Conservation (phyloP, 2,797 vertebrate species). For the Valencia hispanica region DNA sequence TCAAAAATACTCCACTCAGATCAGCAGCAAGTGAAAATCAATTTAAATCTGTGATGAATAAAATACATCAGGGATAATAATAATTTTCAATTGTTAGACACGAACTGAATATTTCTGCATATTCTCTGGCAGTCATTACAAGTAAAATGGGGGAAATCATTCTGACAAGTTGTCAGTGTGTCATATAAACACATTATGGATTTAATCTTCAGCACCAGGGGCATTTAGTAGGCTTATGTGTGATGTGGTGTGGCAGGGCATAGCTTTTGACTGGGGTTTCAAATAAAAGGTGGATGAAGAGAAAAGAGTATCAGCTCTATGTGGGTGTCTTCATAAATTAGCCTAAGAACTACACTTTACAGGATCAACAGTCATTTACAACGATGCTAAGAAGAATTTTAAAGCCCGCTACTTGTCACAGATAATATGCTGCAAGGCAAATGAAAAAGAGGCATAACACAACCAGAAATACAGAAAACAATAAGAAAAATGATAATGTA, state of each 20-base stretch:
- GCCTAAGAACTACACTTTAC: slow-evolving; percentile 71
- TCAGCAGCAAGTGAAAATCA: slow-evolving; percentile 66
- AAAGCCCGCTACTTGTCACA: slow-evolving; percentile 62
- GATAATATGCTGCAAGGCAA: slow-evolving; percentile 41
- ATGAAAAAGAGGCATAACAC: slow-evolving; percentile 48
- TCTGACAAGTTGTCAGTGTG: slow-evolving; percentile 70
- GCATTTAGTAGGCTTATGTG: slow-evolving; percentile 75
- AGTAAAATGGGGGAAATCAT: slow-evolving; percentile 62
- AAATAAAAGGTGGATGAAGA: slow-evolving; percentile 81
- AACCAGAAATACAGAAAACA: slow-evolving; percentile 57
- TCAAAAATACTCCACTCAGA: slow-evolving; percentile 58
- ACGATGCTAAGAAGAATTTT: slow-evolving; percentile 71
- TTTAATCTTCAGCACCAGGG: slow-evolving; percentile 73
- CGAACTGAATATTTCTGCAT: slow-evolving; percentile 67
- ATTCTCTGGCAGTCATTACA: slow-evolving; percentile 57
- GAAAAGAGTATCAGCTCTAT: slow-evolving; percentile 77
- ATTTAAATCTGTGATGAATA: slow-evolving; percentile 61
- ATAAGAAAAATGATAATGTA: slow-evolving; percentile 48
- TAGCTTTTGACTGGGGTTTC: slow-evolving; percentile 76
- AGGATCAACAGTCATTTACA: slow-evolving; percentile 80
- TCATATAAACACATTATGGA: slow-evolving; percentile 75
- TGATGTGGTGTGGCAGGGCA: slow-evolving; percentile 77
- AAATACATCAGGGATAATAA: slow-evolving; percentile 62
- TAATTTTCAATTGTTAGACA: slow-evolving; percentile 65
- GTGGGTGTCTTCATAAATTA: slow-evolving; percentile 85